These are phyloP conservation scores for Nycticryphes semicollaris DNA, from an alignment of 2,113 vertebrate genomes.

Conservation along the genomic window DNA sequence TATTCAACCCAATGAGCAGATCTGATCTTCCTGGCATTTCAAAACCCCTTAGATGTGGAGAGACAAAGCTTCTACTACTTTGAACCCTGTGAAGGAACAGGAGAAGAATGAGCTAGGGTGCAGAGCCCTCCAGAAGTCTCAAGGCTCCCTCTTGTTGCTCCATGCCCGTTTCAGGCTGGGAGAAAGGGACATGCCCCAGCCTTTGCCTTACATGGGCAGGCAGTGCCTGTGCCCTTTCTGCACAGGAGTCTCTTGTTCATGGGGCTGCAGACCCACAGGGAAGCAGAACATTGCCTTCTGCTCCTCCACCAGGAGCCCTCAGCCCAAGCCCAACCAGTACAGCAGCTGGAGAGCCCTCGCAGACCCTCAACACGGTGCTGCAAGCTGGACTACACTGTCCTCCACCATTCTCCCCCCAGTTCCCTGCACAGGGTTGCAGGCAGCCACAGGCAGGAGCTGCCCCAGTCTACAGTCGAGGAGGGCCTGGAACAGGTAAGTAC, in stretches of 20 bases:
- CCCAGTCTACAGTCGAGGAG: background rate
- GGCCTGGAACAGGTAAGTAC: background rate
- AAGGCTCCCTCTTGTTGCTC: background rate
- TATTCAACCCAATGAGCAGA: slow-evolving; percentile 14
- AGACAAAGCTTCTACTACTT: slow-evolving; percentile 13
- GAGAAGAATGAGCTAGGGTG: background rate
- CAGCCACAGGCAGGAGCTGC: background rate
- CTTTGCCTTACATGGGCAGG: background rate
- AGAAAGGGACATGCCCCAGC: background rate
- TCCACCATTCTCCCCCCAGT: fast-evolving
- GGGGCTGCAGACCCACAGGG: background rate
- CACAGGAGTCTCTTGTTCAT: background rate
- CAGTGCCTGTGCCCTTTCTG: background rate
- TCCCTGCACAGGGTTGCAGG: too few species aligned
- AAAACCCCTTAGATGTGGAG: slow-evolving; percentile 18
- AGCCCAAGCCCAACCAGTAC: background rate
- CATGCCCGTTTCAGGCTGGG: background rate
- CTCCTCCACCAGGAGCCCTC: background rate
- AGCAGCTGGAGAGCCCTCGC: background rate
- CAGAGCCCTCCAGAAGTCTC: background rate
- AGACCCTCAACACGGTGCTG: fast-evolving
- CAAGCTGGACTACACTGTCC: background rate
- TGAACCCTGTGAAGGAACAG: slow-evolving; percentile 38
- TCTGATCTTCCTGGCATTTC: slow-evolving; percentile 44
- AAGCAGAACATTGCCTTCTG: background rate